A percentile compares a stretch with the other conserved stretches of the same genome.
These are phyloP conservation scores for Ibycter americanus DNA, from an alignment of 2,797 vertebrate species.

Conservation along the genomic window DNA sequence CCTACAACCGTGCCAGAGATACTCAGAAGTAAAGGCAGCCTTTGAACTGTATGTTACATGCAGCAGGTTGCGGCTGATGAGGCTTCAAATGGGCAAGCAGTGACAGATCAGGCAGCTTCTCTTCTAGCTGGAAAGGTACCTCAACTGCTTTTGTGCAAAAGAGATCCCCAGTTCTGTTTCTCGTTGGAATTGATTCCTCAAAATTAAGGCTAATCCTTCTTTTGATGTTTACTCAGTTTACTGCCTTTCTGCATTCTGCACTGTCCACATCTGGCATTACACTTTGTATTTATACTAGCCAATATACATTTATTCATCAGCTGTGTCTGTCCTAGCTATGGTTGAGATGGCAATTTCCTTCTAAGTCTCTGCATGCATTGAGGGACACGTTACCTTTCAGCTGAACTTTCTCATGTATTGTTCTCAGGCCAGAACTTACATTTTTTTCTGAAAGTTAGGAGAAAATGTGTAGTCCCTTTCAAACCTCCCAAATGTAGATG, in stretches of 20 bases:
- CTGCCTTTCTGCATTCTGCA: background rate
- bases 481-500: background rate
- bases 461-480: background rate
- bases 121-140: background rate
- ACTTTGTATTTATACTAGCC: background rate
- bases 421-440: background rate
- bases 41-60: background rate
- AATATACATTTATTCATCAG: background rate
- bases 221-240: slow-evolving; percentile 9
- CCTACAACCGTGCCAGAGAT: background rate
- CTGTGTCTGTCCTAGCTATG: background rate
- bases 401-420: background rate
- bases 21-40: background rate
- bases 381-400: background rate
- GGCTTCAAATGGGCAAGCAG: background rate
- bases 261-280: background rate
- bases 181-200: background rate
- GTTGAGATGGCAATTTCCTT: background rate
- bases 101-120: background rate
- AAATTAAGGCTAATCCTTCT: slow-evolving; percentile 3
- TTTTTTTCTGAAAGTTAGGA: background rate
- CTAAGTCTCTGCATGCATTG: background rate
- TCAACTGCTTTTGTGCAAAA: background rate
- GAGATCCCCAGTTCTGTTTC: background rate
- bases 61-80: background rate